Base-by-base conservation (phyloP, 2,888 invertebrate genomes). In the Thymelicus acteon region DNA sequence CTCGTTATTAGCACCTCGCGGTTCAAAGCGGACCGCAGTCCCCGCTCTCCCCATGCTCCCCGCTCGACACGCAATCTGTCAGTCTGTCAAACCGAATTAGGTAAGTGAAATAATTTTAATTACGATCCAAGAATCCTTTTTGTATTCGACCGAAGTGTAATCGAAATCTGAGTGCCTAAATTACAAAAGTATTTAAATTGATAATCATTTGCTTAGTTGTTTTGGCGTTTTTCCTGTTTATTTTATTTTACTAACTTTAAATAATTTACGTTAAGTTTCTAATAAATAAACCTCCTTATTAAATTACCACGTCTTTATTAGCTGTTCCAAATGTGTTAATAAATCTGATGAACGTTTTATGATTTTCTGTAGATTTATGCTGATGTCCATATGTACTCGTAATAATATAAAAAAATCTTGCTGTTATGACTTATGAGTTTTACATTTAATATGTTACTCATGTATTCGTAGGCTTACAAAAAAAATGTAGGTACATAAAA, bases 1-100 rank as follows among this genome's bases (percentile, higher is more conserved):
- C 91, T 91, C 89, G 91, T 92, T 92, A 92, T 92, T 92, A 92
- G 90, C 92, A 91, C 92, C 92, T 92, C 90, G 79, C 72, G 78
- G 82, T 79, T 87, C 90, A 92, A 92, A 91, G 90, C 84, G 76
- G 75, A 82, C 89, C 89, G 83, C 78, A 49, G 72, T 71, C 71
- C 70, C 66, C 71, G 63, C 70, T 31, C 52, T 60, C 57, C 66
- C 58, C 61, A 6, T 77, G 31, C 58, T 67, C 65, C 65, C 62
- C 70, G 54, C 63, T 69, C 64, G 73, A 77, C 79, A 74, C 80
- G 74, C 83, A 80, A 84, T 85, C 85, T 84, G 87, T 83, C 83
- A 78, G 78, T 73, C 83, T 84, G 81, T 84, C 85, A 81, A 79
- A 77, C 80, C 76, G 80, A 81, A 84, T 84, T 82, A 80, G 80